Percentiles rank a stretch among this genome's conserved stretches.
Evolutionary conservation across 2,888 invertebrate species (phyloP).

Genomic region (Troglohyphantes excavatus): DNA sequence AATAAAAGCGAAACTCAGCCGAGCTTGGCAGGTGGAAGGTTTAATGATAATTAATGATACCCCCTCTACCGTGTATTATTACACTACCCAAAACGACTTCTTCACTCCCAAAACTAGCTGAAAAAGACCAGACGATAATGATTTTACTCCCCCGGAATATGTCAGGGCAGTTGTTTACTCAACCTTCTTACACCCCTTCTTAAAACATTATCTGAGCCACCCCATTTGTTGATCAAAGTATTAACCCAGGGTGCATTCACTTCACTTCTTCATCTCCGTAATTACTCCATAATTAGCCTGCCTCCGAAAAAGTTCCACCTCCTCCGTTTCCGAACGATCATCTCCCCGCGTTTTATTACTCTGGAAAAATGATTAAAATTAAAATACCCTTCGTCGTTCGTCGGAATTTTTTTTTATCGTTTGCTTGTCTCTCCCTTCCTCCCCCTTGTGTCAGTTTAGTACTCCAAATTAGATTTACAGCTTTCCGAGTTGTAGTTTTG

Average conservation of each 20-base stretch:
- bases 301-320: conserved; percentile 14
- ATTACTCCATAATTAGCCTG: conserved; percentile 48
- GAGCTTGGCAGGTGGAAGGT: conserved; percentile 6
- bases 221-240: conserved; percentile 44
- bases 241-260: background rate
- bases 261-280: conserved; percentile 25
- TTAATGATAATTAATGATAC: conserved; percentile 46
- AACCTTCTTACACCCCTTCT: conserved; percentile 16
- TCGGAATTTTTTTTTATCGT: conserved; percentile 26
- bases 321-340: conserved; percentile 41
- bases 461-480: conserved; percentile 63
- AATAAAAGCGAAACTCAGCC: background rate
- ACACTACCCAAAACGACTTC: background rate
- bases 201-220: conserved; percentile 29
- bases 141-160: conserved; percentile 8
- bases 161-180: conserved; percentile 39
- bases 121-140: conserved; percentile 34
- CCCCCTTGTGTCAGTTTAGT: conserved; percentile 12
- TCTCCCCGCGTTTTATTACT: conserved; percentile 33
- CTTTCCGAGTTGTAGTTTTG: conserved; percentile 21
- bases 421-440: background rate
- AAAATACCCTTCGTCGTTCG: conserved; percentile 36
- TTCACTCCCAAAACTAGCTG: background rate
- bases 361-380: conserved; percentile 60
- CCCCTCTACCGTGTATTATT: background rate